Conservation (phyloP, 1,140 invertebrate species). For the Ridgeia piscesae region DNA sequence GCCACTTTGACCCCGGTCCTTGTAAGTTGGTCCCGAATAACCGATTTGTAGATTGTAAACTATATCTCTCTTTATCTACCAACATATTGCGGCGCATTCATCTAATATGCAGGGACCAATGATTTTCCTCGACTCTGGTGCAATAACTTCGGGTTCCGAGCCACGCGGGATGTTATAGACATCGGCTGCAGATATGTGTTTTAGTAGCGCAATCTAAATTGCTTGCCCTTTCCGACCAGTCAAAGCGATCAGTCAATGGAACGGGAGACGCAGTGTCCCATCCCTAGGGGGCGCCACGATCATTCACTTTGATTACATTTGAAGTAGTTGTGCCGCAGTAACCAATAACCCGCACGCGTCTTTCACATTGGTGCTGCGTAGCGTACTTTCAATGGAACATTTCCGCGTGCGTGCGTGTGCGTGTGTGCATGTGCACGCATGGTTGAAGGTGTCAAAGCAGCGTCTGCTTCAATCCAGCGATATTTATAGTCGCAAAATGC, state of each 20-base stretch:
- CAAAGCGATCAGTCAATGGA: background rate
- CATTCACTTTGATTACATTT: background rate
- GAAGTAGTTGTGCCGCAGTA: background rate
- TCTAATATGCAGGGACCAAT: background rate
- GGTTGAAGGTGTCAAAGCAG: background rate
- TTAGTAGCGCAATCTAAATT: constrained; percentile 1
- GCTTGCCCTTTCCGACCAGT: background rate
- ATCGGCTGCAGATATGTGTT: background rate
- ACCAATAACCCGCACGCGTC: background rate
- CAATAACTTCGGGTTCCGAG: background rate
- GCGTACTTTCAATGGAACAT: background rate
- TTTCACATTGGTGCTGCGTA: background rate
- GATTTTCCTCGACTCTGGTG: background rate
- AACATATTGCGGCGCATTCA: background rate
- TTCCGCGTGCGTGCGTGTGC: background rate
- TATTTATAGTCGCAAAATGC: background rate
- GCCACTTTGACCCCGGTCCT: background rate
- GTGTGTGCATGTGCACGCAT: background rate
- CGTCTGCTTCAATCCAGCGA: background rate
- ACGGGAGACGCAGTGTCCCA: background rate
- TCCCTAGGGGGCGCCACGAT: background rate
- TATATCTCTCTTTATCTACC: background rate
- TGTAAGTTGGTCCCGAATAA: background rate
- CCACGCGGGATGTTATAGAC: background rate
- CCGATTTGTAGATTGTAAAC: background rate